Evolutionary conservation across 2,888 invertebrate species (phyloP).

Genomic region (Drosophila greeni): DNA sequence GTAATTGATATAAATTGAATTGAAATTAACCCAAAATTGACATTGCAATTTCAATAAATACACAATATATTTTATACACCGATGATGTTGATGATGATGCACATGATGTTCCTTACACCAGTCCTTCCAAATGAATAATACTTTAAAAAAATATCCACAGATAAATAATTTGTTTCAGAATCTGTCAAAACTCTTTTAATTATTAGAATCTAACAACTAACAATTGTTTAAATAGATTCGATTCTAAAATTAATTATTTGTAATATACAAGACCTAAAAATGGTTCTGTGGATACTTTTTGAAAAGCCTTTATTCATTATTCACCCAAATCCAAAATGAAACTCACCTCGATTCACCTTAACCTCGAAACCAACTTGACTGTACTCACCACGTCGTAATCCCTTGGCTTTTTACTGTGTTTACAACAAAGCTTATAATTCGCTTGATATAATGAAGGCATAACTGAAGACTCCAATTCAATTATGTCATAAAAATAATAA

Average conservation of each 20-base stretch:
- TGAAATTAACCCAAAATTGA: conserved; percentile 23
- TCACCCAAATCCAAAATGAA: background rate
- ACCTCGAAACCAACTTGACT: conserved; percentile 1
- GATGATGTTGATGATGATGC: conserved; percentile 28
- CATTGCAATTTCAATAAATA: conserved; percentile 29
- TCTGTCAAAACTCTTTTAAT: too few relatives aligned
- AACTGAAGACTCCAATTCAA: conserved; percentile 3
- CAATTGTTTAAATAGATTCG: too few relatives aligned
- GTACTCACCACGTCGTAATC: conserved; percentile 16
- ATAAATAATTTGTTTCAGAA: too few relatives aligned
- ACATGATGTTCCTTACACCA: conserved; percentile 18
- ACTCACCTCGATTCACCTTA: background rate
- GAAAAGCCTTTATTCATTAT: background rate
- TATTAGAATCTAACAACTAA: too few relatives aligned
- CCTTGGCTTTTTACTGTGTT: conserved; percentile 34
- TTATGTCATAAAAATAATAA: background rate
- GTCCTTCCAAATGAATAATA: background rate
- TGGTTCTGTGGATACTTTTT: background rate
- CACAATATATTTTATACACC: conserved; percentile 13
- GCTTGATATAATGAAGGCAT: conserved; percentile 23
- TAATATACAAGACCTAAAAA: background rate
- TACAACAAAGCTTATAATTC: conserved; percentile 21
- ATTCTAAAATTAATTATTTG: background rate
- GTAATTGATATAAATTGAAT: conserved; percentile 21
- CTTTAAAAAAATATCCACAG: background rate